phyloP scores from a whole-genome alignment of 1,140 invertebrate species.

The Drosophila leontia region DNA sequence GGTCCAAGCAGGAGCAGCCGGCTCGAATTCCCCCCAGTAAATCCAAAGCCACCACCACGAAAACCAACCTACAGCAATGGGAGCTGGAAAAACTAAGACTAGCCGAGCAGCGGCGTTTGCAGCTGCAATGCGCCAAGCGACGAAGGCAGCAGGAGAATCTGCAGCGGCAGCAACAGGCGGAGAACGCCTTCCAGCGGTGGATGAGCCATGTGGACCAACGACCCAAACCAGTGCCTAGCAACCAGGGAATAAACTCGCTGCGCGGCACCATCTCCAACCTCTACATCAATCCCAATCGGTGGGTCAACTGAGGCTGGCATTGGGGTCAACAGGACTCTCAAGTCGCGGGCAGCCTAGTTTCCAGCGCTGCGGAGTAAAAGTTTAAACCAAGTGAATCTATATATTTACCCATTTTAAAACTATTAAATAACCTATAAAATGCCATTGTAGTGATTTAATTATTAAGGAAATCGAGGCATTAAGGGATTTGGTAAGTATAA shows the following conservation, averaged over 20 bases:
- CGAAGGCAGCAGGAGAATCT: slow-evolving; percentile 11
- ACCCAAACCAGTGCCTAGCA: slow-evolving; percentile 70
- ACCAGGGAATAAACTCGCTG: slow-evolving; percentile 59
- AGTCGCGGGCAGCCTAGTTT: slow-evolving; percentile 12
- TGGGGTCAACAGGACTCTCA: slow-evolving; percentile 1
- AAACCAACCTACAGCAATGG: slow-evolving; percentile 39
- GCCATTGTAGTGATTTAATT: neutral
- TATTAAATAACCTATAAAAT: slow-evolving; percentile 22
- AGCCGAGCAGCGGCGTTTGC: slow-evolving; percentile 31
- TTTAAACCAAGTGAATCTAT: slow-evolving; percentile 9
- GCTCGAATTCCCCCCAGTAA: neutral
- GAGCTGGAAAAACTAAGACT: slow-evolving; percentile 47
- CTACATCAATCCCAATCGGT: slow-evolving; percentile 66
- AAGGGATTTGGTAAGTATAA: neutral
- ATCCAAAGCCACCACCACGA: neutral
- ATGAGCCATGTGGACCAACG: slow-evolving; percentile 47
- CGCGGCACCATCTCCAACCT: slow-evolving; percentile 67
- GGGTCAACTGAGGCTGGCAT: slow-evolving; percentile 34
- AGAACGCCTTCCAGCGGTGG: slow-evolving; percentile 55
- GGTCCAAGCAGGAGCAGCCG: neutral
- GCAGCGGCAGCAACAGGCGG: slow-evolving; percentile 42
- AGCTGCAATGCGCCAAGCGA: slow-evolving; percentile 2
- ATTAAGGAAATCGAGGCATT: no score
- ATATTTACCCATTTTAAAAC: slow-evolving; percentile 26
- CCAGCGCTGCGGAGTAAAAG: slow-evolving; percentile 6